A percentile compares a stretch with the other conserved stretches of the same genome.
Evolutionary conservation across 2,113 vertebrate species (phyloP).

Genomic region (Mobula birostris): DNA sequence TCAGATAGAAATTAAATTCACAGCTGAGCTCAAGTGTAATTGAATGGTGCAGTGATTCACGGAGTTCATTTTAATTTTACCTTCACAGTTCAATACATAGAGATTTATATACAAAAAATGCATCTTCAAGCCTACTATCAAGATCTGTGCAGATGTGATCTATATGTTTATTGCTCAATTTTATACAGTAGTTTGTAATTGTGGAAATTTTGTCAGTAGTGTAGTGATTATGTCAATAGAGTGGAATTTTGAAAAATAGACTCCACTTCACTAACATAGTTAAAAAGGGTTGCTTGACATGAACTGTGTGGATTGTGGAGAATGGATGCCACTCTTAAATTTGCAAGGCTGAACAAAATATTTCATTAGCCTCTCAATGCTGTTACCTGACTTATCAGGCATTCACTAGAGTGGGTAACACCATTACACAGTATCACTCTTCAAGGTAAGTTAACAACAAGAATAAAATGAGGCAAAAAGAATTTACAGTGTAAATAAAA

Average conservation of each 20-base stretch:
- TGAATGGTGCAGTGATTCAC: not conserved
- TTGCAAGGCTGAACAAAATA: not conserved
- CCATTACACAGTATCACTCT: not conserved
- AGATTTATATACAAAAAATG: not conserved
- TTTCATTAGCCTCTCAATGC: not conserved
- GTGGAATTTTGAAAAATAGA: conserved; percentile 8
- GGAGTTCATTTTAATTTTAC: not conserved
- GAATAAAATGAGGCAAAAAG: not conserved
- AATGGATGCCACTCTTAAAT: not conserved
- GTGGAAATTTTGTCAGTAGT: not conserved
- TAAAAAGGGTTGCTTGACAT: not conserved
- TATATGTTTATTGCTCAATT: not conserved
- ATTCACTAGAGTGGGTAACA: not conserved
- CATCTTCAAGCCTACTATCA: not conserved
- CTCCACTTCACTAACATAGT: not conserved
- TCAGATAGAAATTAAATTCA: not conserved
- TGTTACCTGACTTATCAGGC: not conserved
- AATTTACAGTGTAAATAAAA: not conserved
- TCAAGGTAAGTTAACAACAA: not conserved
- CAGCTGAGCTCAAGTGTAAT: not conserved
- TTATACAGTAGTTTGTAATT: not conserved
- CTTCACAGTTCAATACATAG: not conserved
- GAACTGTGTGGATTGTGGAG: not conserved
- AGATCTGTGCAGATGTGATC: not conserved
- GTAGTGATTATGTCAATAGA: not conserved